Base-by-base conservation (phyloP, 2,888 invertebrate species). In the Hirudinaria manillensis region DNA sequence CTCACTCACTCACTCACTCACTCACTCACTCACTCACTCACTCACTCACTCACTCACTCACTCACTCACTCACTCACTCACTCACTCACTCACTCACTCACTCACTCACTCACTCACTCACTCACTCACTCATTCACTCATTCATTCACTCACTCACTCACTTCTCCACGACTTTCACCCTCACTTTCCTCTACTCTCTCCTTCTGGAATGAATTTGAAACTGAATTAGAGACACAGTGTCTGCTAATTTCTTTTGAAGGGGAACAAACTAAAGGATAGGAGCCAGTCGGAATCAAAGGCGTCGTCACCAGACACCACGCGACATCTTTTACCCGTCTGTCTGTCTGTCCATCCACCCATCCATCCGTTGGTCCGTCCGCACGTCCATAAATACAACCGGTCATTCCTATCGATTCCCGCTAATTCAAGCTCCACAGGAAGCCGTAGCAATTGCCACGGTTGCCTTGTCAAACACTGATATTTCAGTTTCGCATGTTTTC, bases 1-100 rank as follows among this genome's bases (percentile, higher is more conserved):
- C 24, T 67, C 7, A 68, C 34, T 68, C 6, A 68, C 34, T 68
- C 68, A 68, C 34, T 68, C 36, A 68, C 34, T 68, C 68, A 68
- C 2, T 68, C 68, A 4, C 34, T 68, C 68, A 68, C 34, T 68
- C 68, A 36, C 34, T 68, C 6, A 68, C 34, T 68, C 68, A 68
- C 34, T 68, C 36, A 68, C 34, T 68, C 68, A 68, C 1, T 68
- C 68, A 4, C 34, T 68, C 68, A 68, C 34, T 68, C 68, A 68
- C 34, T 68, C 68, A 32, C 34, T 68, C 68, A 68, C 34, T 68
- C 2, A 36, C 34, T 34, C 6, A 67, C 24, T 4, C 67, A 67
- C 24, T 3, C 67, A 68, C 34, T 36, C 6, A 68, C 34, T 68
- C 36, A 68, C 34, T 68, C 68, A 68, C 16, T 68, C 6, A 7